Percentiles rank a stretch among this genome's conserved stretches.
These are phyloP conservation scores for Microcebus tavaratra DNA, from an alignment of 2,113 vertebrate genomes.

Conservation along the genomic window DNA sequence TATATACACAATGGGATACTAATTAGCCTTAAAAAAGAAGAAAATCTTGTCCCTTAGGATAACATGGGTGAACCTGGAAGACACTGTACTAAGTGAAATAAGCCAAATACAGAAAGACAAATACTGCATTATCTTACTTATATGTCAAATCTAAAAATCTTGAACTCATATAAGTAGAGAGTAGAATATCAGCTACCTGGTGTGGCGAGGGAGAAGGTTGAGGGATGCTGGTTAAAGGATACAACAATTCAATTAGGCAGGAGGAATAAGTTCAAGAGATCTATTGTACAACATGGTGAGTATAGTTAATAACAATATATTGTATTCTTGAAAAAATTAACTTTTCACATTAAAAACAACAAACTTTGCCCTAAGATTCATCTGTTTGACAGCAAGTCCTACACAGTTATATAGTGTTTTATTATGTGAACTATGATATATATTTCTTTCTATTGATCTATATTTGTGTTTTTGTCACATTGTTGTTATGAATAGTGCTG, in stretches of 20 bases:
- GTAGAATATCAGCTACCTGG: background rate
- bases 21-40: background rate
- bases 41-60: background rate
- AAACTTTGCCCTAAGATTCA: background rate
- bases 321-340: background rate
- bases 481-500: background rate
- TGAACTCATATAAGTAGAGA: background rate
- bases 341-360: background rate
- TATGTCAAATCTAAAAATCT: background rate
- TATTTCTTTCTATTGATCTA: background rate
- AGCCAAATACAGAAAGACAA: background rate
- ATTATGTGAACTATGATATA: background rate
- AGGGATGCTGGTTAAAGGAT: background rate
- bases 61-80: background rate
- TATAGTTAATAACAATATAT: background rate
- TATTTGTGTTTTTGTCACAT: background rate
- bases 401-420: background rate
- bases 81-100: background rate
- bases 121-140: background rate
- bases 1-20: background rate
- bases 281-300: background rate
- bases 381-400: background rate
- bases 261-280: background rate
- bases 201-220: rapidly evolving
- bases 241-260: background rate